phyloP scores from a whole-genome alignment of 2,888 invertebrate species.

The Nasonia oneida region DNA sequence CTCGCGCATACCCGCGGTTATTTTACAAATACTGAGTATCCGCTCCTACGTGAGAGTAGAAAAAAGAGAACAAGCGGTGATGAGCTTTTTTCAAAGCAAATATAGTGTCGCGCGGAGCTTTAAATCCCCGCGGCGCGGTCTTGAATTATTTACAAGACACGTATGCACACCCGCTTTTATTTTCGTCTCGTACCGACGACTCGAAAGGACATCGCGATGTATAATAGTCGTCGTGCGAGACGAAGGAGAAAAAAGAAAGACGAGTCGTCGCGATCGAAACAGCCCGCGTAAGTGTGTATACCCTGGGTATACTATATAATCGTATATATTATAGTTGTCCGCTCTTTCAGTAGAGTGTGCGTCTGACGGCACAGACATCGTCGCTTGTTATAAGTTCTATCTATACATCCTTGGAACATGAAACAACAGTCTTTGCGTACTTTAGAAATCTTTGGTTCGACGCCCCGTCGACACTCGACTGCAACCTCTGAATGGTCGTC shows the following conservation, averaged over 20 bases:
- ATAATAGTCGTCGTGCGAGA: too few relatives aligned
- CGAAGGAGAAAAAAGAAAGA: too few relatives aligned
- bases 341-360: neutral
- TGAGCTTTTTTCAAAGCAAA: neutral
- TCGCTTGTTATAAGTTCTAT: conserved; percentile 63
- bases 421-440: conserved; percentile 73
- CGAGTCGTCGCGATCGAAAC: too few relatives aligned
- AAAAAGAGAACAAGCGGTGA: conserved; percentile 8
- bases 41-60: neutral
- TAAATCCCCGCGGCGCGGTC: conserved; percentile 16
- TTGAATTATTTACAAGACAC: conserved; percentile 49
- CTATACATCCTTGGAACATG: conserved; percentile 73
- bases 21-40: conserved; percentile 27
- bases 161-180: neutral
- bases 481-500: conserved; percentile 18
- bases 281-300: too few relatives aligned
- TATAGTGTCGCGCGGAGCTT: neutral
- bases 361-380: conserved; percentile 10
- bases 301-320: too few relatives aligned
- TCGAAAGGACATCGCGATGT: too few relatives aligned
- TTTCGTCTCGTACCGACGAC: too few relatives aligned
- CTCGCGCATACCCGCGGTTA: neutral
- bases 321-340: neutral
- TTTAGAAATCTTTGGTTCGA: conserved; percentile 65
- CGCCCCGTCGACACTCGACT: conserved; percentile 10